Percentiles rank a stretch among this genome's conserved stretches.
These are phyloP conservation scores for Callipepla squamata DNA, from an alignment of 2,113 vertebrate species.

Conservation along the genomic window DNA sequence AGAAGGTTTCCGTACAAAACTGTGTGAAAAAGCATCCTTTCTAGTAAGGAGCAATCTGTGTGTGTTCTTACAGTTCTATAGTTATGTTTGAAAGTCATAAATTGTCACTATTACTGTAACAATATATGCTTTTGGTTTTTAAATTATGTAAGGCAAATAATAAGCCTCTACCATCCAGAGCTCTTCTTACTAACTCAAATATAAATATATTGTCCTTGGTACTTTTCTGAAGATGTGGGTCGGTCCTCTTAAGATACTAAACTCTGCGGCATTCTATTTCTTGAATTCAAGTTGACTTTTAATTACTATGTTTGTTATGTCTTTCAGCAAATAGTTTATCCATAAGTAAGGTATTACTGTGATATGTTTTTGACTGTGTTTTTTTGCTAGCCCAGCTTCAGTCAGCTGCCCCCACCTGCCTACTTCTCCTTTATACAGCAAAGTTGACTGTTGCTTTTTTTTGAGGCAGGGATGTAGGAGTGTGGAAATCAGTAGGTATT, in stretches of 20 bases:
- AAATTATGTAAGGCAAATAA: neutral
- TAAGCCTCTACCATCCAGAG: neutral
- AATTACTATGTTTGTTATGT: neutral
- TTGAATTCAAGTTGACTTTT: neutral
- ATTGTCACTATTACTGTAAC: neutral
- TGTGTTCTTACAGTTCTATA: neutral
- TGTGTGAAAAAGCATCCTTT: neutral
- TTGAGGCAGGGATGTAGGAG: neutral
- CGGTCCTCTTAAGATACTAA: neutral
- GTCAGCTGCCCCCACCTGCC: neutral
- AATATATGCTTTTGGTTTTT: neutral
- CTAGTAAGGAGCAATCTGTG: neutral
- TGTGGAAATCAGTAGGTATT: neutral
- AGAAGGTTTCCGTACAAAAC: neutral
- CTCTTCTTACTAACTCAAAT: neutral
- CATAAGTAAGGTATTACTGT: neutral
- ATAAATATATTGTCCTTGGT: neutral
- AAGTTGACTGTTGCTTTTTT: neutral
- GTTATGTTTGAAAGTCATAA: neutral
- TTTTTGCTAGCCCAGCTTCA: neutral
- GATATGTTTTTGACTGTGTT: neutral
- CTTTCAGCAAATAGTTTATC: neutral
- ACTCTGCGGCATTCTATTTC: neutral
- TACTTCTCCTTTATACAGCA: neutral
- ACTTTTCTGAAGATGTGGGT: neutral